These are phyloP conservation scores for Gonocerus acuteangulatus DNA, from an alignment of 2,888 invertebrate genomes.

Conservation along the genomic window DNA sequence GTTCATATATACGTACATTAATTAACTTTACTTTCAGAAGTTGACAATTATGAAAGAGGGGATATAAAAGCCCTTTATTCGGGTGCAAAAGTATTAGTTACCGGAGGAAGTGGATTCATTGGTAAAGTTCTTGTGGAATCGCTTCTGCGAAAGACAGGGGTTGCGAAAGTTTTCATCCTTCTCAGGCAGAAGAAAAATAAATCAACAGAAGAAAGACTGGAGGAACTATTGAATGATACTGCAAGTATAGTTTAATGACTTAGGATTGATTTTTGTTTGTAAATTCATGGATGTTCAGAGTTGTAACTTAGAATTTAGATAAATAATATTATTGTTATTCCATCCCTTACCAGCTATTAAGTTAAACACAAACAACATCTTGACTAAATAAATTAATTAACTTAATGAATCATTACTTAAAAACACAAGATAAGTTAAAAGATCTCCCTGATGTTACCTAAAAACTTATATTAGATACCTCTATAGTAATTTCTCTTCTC, in stretches of 20 bases:
- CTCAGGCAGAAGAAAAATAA: slow-evolving; percentile 12
- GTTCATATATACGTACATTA: no score
- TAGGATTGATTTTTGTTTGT: no score
- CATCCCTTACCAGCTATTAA: neutral
- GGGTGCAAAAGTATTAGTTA: slow-evolving; percentile 13
- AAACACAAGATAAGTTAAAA: no score
- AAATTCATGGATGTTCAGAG: neutral
- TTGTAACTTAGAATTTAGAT: neutral
- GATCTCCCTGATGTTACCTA: no score
- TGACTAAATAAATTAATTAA: no score
- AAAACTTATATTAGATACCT: no score
- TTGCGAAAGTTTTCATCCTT: slow-evolving; percentile 13
- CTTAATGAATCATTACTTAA: no score
- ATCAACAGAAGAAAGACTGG: slow-evolving; percentile 7
- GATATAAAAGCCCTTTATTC: slow-evolving; percentile 2
- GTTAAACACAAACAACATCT: neutral
- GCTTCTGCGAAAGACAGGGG: slow-evolving; percentile 11
- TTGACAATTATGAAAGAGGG: no score
- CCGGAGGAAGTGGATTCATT: slow-evolving; percentile 14
- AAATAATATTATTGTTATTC: neutral
- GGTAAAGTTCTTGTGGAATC: slow-evolving; percentile 13
- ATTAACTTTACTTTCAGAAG: no score
- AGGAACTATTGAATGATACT: slow-evolving; percentile 5
- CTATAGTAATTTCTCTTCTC: no score
- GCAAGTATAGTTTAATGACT: no score